These are phyloP conservation scores for Myotis lucifugus DNA, from an alignment of 2,113 vertebrate species.

Conservation along the genomic window DNA sequence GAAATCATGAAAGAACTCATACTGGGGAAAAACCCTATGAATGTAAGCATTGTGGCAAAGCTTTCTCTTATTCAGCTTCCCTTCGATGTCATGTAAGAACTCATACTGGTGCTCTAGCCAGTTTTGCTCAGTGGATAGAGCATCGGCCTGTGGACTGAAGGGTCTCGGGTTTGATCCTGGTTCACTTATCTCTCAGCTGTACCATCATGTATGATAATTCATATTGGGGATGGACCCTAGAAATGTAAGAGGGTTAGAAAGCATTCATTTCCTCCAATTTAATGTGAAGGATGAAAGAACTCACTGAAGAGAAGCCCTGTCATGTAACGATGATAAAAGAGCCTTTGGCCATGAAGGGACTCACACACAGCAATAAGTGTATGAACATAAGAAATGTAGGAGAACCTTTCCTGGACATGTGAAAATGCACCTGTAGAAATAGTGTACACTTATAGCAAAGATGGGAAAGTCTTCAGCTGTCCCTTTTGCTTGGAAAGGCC, in stretches of 20 bases:
- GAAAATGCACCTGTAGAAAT: background rate
- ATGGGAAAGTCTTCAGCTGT: background rate
- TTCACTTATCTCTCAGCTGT: background rate
- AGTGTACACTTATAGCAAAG: background rate
- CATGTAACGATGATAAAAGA: background rate
- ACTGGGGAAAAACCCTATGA: no score
- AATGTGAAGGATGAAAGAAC: slow-evolving; percentile 21
- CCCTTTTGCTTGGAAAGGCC: background rate
- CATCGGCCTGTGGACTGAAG: no score
- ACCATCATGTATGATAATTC: background rate
- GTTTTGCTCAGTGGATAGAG: no score
- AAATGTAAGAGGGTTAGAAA: background rate
- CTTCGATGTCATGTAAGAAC: no score
- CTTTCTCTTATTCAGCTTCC: no score
- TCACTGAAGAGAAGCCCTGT: slow-evolving; percentile 21
- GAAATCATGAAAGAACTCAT: no score
- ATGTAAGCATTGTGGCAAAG: no score
- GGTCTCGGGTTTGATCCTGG: no score
- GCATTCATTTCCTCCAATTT: background rate
- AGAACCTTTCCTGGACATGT: background rate
- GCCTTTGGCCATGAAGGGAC: background rate
- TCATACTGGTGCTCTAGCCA: no score
- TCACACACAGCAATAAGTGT: background rate
- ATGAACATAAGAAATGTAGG: slow-evolving; percentile 37
- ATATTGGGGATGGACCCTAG: background rate